These are phyloP conservation scores for Abscondita cerata DNA, from an alignment of 2,888 invertebrate genomes.

Conservation along the genomic window DNA sequence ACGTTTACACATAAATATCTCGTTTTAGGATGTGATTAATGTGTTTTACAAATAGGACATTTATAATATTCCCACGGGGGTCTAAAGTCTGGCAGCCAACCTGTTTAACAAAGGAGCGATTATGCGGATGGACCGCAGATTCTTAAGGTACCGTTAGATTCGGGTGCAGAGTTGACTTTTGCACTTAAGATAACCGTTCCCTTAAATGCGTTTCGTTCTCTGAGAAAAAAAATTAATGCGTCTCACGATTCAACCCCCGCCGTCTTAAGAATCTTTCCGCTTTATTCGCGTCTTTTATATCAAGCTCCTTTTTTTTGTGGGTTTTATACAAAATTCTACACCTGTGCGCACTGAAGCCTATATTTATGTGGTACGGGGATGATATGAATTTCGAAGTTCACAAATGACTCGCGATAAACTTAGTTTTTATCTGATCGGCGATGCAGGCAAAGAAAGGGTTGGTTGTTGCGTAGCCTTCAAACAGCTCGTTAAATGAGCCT, in stretches of 20 bases:
- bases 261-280: slow-evolving; percentile 23
- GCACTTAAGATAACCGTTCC: slow-evolving; percentile 35
- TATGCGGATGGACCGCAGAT: slow-evolving; percentile 41
- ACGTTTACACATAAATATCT: slow-evolving; percentile 40
- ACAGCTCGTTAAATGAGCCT: slow-evolving; percentile 39
- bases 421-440: slow-evolving; percentile 35
- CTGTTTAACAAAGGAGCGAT: slow-evolving; percentile 45
- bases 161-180: slow-evolving; percentile 44
- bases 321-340: slow-evolving; percentile 35
- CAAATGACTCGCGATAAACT: slow-evolving; percentile 46
- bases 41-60: slow-evolving; percentile 40
- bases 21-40: slow-evolving; percentile 46
- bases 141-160: slow-evolving; percentile 43
- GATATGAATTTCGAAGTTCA: slow-evolving; percentile 39
- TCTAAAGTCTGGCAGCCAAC: slow-evolving; percentile 42
- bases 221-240: slow-evolving; percentile 32
- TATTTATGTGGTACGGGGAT: slow-evolving; percentile 33
- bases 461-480: slow-evolving; percentile 40
- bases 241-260: slow-evolving; percentile 23
- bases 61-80: slow-evolving; percentile 45
- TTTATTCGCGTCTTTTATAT: slow-evolving; percentile 49
- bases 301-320: slow-evolving; percentile 29
- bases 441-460: slow-evolving; percentile 41
- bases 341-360: slow-evolving; percentile 35
- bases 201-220: slow-evolving; percentile 12